Base-by-base conservation (phyloP, 2,113 vertebrate species). In the Pterophyllum scalare region DNA sequence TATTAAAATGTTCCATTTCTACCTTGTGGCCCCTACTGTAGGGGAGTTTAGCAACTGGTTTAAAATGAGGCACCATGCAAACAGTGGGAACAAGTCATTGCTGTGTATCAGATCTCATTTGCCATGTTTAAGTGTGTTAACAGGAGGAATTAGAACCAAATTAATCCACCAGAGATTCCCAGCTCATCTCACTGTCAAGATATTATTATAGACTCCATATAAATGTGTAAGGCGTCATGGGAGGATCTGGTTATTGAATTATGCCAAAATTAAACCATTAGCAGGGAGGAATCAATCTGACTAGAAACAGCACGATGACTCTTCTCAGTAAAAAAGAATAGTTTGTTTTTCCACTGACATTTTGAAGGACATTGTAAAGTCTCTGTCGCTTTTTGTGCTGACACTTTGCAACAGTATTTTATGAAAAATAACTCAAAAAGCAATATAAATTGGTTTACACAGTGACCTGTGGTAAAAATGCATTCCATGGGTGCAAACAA, bases 251-350 rank as follows among this genome's bases (percentile, higher is more conserved):
- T 93, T 91, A 94, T 95, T 95, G 88, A 94, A 94, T 94, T 94
- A 93, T 75, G 86, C 79, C 88, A 84, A 90, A 94, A 94, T 94
- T 94, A 94, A 94, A 92, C 92, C 92, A 93, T 95, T 93, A 95
- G 88, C 86, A 67, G 59, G 33, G 80, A 93, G 79, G 82, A 93
- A 91, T 93, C 90, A 92, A 94, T 93, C 87, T 88, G 80, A 85
- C 35, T 83, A 75, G 85, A 91, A 90, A 83, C 19, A 6, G 80
- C 40, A 3, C 26, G 6, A 58, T 67, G 57, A 75, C 59, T 81
- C 26, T 3, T 2, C 78, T 60, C 58, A 10, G 46, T 1, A 28
- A 75, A 57, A 58, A 82, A 28, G 28, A 4, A 12, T 5, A 54
- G 54, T 90, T 85, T 5, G 80, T 86, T 87, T 79, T 57, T 65